Base-by-base conservation (phyloP, 2,113 vertebrate genomes). In the Abramis brama region DNA sequence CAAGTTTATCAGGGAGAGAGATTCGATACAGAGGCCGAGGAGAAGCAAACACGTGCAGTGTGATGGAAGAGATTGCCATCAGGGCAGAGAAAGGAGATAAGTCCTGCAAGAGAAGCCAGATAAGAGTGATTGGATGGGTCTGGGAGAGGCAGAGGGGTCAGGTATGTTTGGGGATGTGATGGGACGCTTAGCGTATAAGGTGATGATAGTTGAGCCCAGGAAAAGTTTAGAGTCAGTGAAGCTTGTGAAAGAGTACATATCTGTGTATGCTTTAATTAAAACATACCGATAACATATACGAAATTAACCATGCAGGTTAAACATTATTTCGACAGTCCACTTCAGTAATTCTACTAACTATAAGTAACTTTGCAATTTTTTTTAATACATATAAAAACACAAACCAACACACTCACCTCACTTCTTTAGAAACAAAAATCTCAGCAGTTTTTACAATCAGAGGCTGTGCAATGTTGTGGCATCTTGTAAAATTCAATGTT, bases 41-140 rank as follows among this genome's bases (percentile, higher is more conserved):
- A 87, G 86, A 86, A 77, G 66, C 79, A 89, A 84, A 87, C 64
- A 30, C 2, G 78, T 50, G 68, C 70, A 71, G 78, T 75, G 39
- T 45, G 43, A 43, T 43, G 82, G 73, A 36, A 27, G 45, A 76
- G 86, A 89, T 89, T 71, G n/a, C 71, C 39, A 89, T 90, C 86
- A 85, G 75, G 30, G 33, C 79, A 47, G 74, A 84, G 27, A 52
- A 36, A 70, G 21, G 33, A 83, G 83, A 88, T 81, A 85, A 84
- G 89, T 55, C 78, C 57, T 87, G 87, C 89, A 71, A 79, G 74
- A 90, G 66, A 47, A 73, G 59, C 11, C 0, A 88, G 86, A 89
- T 90, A 87, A 89, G 87, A 91, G 85, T 91, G 88, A 91, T 83
- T 90, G 91, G 90, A 87, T 82, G 70, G 86, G 83, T 86, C 83